A percentile compares a stretch with the other conserved stretches of the same genome.
phyloP scores from a whole-genome alignment of 2,888 invertebrate species.

The Bombylius major region DNA sequence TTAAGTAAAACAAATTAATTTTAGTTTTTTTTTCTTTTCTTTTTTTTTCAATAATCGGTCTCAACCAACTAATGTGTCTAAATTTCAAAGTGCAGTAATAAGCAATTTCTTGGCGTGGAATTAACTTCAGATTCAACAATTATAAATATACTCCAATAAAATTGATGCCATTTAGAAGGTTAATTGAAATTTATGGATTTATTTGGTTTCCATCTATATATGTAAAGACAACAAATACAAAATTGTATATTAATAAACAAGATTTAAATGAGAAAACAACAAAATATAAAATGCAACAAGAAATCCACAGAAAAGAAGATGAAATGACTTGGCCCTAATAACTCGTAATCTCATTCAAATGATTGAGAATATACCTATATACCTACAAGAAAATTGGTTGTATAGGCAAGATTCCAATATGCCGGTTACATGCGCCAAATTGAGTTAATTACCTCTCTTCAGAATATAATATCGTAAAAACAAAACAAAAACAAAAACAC shows the following conservation, averaged over 20 bases:
- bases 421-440: slow-evolving; percentile 1
- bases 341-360: no score
- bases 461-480: background rate
- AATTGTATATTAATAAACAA: background rate
- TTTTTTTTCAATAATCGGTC: background rate
- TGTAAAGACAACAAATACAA: background rate
- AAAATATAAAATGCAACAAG: no score
- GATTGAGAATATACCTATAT: no score
- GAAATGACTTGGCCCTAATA: no score
- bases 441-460: slow-evolving; percentile 3
- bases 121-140: slow-evolving; percentile 1
- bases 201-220: background rate
- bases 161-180: slow-evolving; percentile 1
- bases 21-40: background rate
- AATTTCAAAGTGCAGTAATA: background rate
- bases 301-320: no score
- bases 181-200: slow-evolving; percentile 6
- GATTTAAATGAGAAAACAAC: background rate
- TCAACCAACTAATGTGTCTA: background rate
- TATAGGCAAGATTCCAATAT: slow-evolving; percentile 1
- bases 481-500: background rate
- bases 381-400: no score
- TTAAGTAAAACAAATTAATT: background rate
- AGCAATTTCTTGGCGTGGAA: background rate
- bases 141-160: slow-evolving; percentile 5